Evolutionary conservation across 2,113 vertebrate genomes (phyloP).

Genomic region (Oryzias celebensis): DNA sequence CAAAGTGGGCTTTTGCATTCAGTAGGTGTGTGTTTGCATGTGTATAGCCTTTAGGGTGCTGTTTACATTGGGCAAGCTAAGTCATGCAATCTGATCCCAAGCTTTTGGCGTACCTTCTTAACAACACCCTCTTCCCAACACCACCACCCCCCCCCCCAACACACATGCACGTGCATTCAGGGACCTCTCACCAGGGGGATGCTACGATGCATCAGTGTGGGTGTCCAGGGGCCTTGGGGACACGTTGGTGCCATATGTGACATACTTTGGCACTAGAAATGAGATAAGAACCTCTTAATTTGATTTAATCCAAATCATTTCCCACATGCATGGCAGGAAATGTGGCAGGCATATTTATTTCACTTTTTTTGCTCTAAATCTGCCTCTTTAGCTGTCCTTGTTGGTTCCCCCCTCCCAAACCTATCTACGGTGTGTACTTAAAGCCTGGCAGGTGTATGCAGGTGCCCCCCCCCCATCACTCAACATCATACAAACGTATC

Average conservation of each 20-base stretch:
- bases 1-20: constrained; percentile 28
- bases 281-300: too few species aligned
- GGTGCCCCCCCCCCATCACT: constrained; percentile 70
- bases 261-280: too few species aligned
- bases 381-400: constrained; percentile 13
- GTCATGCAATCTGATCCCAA: constrained; percentile 67
- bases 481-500: constrained; percentile 60
- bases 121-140: constrained; percentile 5
- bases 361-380: neutral
- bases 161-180: constrained; percentile 31
- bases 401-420: neutral
- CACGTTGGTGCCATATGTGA: constrained; percentile 65
- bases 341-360: neutral
- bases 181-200: constrained; percentile 58
- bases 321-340: constrained; percentile 4
- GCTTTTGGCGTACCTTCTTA: constrained; percentile 37
- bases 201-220: constrained; percentile 65
- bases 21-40: constrained; percentile 14
- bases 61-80: constrained; percentile 68
- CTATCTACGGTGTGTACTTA: constrained; percentile 23
- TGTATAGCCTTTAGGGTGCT: constrained; percentile 33
- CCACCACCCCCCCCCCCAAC: neutral
- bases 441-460: constrained; percentile 75
- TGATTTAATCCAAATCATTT: too few species aligned
- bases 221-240: constrained; percentile 45